These are phyloP conservation scores for Pemphredon lugubris DNA, from an alignment of 2,888 invertebrate species.

Conservation along the genomic window DNA sequence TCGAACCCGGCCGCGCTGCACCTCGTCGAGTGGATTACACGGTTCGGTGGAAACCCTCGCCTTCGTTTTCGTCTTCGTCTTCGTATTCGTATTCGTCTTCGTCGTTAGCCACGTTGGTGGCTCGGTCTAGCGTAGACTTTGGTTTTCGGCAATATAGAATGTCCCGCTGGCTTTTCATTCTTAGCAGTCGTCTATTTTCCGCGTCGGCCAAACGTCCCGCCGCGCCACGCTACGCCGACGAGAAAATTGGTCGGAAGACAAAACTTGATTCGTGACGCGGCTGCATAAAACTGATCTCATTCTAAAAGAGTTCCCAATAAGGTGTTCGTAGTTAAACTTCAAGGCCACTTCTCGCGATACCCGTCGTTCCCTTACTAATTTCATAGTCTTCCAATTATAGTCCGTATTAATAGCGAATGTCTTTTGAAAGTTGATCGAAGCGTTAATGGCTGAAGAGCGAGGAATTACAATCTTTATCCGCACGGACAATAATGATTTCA, in stretches of 20 bases:
- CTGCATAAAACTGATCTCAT: constrained; percentile 16
- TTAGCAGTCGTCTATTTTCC: no score
- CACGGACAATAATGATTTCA: not conserved
- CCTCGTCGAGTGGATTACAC: constrained; percentile 67
- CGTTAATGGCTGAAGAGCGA: not conserved
- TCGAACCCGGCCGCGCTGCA: constrained; percentile 65
- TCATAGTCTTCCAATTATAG: not conserved
- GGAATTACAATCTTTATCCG: not conserved
- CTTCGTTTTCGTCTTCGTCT: no score
- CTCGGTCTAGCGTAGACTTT: constrained; percentile 6
- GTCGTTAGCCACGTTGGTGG: constrained; percentile 10
- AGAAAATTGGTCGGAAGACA: not conserved
- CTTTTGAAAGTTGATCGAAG: constrained; percentile 5
- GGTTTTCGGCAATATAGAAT: not conserved
- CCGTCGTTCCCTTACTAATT: not conserved
- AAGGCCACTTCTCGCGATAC: constrained; percentile 9
- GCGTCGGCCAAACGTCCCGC: no score
- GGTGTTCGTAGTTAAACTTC: constrained; percentile 35
- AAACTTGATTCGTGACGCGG: not conserved
- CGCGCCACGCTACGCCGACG: no score
- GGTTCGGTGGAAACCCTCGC: constrained; percentile 54
- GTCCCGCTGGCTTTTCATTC: not conserved
- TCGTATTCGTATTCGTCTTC: no score
- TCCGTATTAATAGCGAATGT: no score
- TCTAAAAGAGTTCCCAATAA: constrained; percentile 25